Conservation (phyloP, 2,113 vertebrate genomes). For the Trichechus manatus region DNA sequence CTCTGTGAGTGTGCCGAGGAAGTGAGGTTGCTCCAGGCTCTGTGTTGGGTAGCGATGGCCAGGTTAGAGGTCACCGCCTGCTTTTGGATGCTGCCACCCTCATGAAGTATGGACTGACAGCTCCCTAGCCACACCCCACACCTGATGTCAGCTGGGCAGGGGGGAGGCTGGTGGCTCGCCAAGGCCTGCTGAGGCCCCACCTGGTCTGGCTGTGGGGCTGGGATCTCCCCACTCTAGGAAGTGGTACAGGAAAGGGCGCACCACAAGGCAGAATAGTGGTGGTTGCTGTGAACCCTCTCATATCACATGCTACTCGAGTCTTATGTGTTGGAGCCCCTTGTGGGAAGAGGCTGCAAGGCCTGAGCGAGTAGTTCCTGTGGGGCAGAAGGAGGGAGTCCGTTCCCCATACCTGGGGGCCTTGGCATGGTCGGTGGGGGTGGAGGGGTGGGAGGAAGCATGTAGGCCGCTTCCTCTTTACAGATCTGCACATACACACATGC, state of each 20-base stretch:
- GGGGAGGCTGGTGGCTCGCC: neutral
- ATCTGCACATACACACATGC: fast-evolving
- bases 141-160: neutral
- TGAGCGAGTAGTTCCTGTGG: neutral
- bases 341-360: neutral
- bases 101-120: neutral
- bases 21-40: neutral
- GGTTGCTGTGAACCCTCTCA: neutral
- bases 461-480: neutral
- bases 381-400: neutral
- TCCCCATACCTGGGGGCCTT: neutral
- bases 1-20: neutral
- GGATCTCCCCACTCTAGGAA: neutral
- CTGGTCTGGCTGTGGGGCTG: neutral
- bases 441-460: neutral
- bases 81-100: neutral
- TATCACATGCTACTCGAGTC: neutral
- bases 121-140: neutral
- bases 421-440: neutral
- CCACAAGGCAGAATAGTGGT: neutral
- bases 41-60: neutral
- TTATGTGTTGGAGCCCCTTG: neutral
- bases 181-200: neutral
- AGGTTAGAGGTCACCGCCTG: neutral
- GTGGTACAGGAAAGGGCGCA: conserved; percentile 7